Evolutionary conservation across 2,888 invertebrate species (phyloP), one percentile per base, ranked within the genome.

Genomic region (Caenorhabditis wallacei): DNA sequence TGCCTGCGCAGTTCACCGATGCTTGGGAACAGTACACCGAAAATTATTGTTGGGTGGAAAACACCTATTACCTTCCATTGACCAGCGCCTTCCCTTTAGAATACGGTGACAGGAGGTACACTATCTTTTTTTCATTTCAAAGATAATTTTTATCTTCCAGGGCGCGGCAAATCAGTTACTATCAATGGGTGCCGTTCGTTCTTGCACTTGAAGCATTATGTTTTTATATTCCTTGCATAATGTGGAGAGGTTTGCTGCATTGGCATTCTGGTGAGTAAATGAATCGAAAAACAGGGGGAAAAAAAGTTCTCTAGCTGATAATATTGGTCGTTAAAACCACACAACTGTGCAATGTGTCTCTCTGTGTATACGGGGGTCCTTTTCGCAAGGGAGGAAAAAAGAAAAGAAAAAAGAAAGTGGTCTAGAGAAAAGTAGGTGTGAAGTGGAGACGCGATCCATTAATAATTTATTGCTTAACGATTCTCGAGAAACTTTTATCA

Each of bases 21-120:
- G 92, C 92, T 51, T 92, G 92, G 92, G 93, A 93, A 87, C 93
- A 93, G 87, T 93, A 93, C 90, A 93, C 93, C 74, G 93, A 93
- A 89, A 93, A 93, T 88, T 93, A 93, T 68, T 93, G 93, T 88
- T 93, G 93, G 93, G 93, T 93, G 59, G 93, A 93, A 82, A 93
- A 93, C 89, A 93, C 93, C 43, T 93, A 93, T 89, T 93, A 92
- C 88, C 90, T 93, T 35, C 93, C 93, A 51, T 91, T 93, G 71
- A 92, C 93, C 57, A 92, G 92, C 81, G 91, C 92, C 40, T 91
- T 92, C 71, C 92, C 92, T 26, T 72, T 90, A 54, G 91, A 92
- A 63, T 92, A 90, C 81, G 90, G 89, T 56, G 90, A 92, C 80
- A 92, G 93, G 92, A 86, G 91, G 91, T 90, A 63, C 5, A 2